Evolutionary conservation across 2,113 vertebrate genomes (phyloP), one percentile per base, ranked within the genome.

Genomic region (Hippocampus comes): DNA sequence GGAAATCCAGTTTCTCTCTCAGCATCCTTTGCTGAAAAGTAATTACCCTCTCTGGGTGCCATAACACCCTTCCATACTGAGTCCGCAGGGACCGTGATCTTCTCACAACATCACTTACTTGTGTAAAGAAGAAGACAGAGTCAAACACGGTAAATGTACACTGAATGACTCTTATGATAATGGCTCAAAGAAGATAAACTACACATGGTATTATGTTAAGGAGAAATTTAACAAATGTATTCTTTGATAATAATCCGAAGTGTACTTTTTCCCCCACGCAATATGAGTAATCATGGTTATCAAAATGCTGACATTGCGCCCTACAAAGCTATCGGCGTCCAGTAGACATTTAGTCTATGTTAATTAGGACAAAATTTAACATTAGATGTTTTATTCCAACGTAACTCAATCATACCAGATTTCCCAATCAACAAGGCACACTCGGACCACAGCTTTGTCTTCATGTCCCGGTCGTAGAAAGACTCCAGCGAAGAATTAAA

Each of bases 41-140:
- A 69, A 46, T 75, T 63, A 77, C 63, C 42, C 21, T 74, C 46
- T 80, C 78, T 1, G 81, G 75, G 9, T 77, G 75, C 53, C 68
- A 80, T 0, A 77, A 11, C 14, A 80, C 34, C 55, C 74, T 74
- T 21, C 75, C 75, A 4, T 80, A 80, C 63, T 75, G 78, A 55
- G 81, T 80, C 8, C 69, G 72, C 0, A 80, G 75, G 0, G 78
- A 80, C 27, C 78, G 42, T 1, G 81, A 72, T 43, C 81, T 77
- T 67, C 75, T 80, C 30, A 77, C 75, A 23, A 83, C 75, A 38
- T 83, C 81, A 41, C 65, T 67, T 5, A 70, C 81, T 83, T 67
- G 18, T 27, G 20, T 41, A 25, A 70, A 64, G 25, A 42, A 21
- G 17, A 6, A 43, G 41, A 38, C 2, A 17, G 6, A 41, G 21